Conservation (phyloP, 2,113 vertebrate genomes). For the Sminthopsis crassicaudata region DNA sequence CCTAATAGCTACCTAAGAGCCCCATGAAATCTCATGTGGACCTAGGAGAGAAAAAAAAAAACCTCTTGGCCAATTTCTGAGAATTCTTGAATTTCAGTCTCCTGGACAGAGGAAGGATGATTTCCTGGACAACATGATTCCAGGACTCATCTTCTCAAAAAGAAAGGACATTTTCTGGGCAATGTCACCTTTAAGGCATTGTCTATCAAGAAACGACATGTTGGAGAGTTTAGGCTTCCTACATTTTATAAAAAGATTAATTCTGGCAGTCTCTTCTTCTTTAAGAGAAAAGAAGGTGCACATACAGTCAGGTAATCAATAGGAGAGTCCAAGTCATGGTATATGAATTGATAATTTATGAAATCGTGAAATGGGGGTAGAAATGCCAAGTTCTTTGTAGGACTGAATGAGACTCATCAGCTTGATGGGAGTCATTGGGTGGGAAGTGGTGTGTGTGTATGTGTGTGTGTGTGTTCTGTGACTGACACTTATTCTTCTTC, state of each 20-base stretch:
- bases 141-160: neutral
- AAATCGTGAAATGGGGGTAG: neutral
- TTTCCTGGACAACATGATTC: neutral
- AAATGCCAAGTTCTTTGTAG: neutral
- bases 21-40: neutral
- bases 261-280: neutral
- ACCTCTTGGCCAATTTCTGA: neutral
- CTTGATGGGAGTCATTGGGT: too few relatives aligned
- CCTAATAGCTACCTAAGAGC: neutral
- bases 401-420: neutral
- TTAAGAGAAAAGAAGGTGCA: neutral
- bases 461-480: neutral
- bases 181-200: neutral
- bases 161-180: neutral
- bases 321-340: neutral
- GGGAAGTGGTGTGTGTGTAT: too few relatives aligned
- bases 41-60: neutral
- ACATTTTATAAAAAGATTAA: neutral
- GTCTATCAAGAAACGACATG: neutral
- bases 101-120: neutral
- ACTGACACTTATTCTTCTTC: neutral
- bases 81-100: neutral
- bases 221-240: neutral
- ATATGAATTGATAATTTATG: neutral
- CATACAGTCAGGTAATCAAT: neutral